Percentiles rank a stretch among this genome's conserved stretches.
Evolutionary conservation across 1,140 invertebrate species (phyloP).

Genomic region (Aphidius gifuensis): DNA sequence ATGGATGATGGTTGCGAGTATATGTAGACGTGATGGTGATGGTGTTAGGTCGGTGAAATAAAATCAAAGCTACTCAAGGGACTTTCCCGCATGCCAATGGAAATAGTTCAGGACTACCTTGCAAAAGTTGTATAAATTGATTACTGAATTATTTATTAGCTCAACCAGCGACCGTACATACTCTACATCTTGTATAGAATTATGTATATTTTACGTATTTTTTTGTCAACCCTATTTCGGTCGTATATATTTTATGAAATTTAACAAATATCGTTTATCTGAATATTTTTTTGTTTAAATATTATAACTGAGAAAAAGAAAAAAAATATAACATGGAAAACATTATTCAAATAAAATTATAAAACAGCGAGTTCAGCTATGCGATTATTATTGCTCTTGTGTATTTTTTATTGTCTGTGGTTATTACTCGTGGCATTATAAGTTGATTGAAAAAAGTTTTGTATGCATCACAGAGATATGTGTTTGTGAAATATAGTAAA

Average conservation of each 20-base stretch:
- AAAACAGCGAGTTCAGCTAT: no score
- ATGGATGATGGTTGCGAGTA: conserved; percentile 6
- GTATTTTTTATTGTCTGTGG: no score
- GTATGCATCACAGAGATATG: no score
- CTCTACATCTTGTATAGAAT: background rate
- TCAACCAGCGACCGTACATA: background rate
- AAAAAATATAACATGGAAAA: no score
- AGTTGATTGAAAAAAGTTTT: no score
- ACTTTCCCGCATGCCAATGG: conserved; percentile 27
- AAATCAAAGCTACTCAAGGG: conserved; percentile 27
- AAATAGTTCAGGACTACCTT: conserved; percentile 26
- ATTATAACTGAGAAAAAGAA: no score
- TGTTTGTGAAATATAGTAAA: no score
- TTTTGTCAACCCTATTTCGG: background rate
- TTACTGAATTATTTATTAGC: conserved; percentile 34
- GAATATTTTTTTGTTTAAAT: no score
- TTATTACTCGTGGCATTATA: no score
- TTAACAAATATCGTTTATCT: no score
- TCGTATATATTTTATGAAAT: background rate
- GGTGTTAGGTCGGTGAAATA: conserved; percentile 21
- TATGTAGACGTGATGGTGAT: background rate
- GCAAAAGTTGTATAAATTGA: conserved; percentile 32
- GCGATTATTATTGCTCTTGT: no score
- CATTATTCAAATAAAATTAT: no score
- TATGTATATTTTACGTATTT: background rate